Evolutionary conservation across 2,888 invertebrate species (phyloP).

Genomic region (Drosophila hamatofila): DNA sequence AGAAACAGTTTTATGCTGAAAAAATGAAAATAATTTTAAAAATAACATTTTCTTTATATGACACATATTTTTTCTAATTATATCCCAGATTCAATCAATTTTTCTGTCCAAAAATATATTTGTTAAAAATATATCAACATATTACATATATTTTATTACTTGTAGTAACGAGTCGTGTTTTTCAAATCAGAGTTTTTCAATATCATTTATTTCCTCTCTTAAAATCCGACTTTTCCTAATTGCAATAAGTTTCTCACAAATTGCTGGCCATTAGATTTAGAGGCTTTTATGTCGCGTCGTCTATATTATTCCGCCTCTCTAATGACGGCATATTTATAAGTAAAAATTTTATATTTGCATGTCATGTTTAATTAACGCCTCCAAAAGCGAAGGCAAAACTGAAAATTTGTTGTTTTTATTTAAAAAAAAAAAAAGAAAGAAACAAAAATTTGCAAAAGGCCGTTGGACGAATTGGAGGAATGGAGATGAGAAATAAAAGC

Average conservation of each 20-base stretch:
- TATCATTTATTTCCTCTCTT: not conserved
- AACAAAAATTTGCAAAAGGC: conserved; percentile 53
- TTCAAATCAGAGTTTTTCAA: not conserved
- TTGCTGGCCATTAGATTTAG: conserved; percentile 29
- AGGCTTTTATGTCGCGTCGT: conserved; percentile 19
- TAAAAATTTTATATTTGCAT: conserved; percentile 75
- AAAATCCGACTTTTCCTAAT: conserved; percentile 3
- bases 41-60: not conserved
- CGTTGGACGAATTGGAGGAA: conserved; percentile 54
- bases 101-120: not conserved
- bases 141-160: too few relatives aligned
- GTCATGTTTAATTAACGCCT: conserved; percentile 80
- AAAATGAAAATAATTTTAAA: not conserved
- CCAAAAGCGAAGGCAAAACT: conserved; percentile 43
- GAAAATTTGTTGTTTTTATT: conserved; percentile 25
- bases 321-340: conserved; percentile 67
- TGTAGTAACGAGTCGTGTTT: too few relatives aligned
- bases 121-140: not conserved
- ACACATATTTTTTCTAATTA: conserved; percentile 4
- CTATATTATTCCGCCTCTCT: conserved; percentile 31
- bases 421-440: conserved; percentile 39
- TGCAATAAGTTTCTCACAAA: conserved; percentile 19
- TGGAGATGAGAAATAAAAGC: conserved; percentile 36
- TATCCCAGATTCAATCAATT: not conserved
- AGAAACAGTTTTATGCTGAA: not conserved